Conservation (phyloP, 37 sponge, comb jelly and placozoan genomes). For the Crambe crambe region DNA sequence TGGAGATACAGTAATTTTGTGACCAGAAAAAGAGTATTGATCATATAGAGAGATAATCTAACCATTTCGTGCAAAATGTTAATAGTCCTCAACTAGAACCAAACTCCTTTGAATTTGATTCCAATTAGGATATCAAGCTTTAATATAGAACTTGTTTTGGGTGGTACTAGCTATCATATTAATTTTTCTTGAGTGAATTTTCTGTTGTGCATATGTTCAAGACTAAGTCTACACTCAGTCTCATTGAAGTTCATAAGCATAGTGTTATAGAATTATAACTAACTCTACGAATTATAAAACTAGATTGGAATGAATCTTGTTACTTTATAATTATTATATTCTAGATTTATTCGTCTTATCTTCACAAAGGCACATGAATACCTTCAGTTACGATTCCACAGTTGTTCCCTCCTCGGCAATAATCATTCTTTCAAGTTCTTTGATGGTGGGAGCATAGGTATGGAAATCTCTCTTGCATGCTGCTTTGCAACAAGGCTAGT, state of each 20-base stretch:
- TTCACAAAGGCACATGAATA: not conserved
- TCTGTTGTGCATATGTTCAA: too few species aligned
- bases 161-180: too few species aligned
- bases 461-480: not conserved
- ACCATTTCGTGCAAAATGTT: too few species aligned
- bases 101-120: not conserved
- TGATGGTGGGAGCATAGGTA: slow-evolving; percentile 3
- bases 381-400: not conserved
- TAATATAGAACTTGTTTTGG: too few species aligned
- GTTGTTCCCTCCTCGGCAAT: not conserved
- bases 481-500: not conserved
- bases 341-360: not conserved
- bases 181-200: too few species aligned
- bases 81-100: too few species aligned
- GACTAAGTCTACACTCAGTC: too few species aligned
- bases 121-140: not conserved
- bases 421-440: not conserved
- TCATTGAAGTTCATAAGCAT: too few species aligned
- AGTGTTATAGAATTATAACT: too few species aligned
- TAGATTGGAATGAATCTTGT: too few species aligned
- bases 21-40: not conserved
- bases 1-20: not conserved
- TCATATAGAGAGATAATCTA: too few species aligned
- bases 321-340: not conserved
- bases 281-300: too few species aligned